Base-by-base conservation (phyloP, 2,888 invertebrate genomes). In the Cynaeus angustus region DNA sequence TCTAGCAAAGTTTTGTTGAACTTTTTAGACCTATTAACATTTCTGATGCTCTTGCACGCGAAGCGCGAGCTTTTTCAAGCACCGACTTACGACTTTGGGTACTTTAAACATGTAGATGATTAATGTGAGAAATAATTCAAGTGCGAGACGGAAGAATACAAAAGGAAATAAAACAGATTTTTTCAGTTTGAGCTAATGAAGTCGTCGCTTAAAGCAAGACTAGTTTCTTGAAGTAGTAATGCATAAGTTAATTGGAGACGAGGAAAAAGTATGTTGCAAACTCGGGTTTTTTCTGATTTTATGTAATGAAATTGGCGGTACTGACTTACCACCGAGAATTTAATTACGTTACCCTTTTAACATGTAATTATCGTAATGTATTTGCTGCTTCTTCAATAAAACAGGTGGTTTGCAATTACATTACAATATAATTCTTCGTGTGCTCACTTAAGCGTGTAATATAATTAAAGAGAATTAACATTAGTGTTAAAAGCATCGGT, bases 391-490 rank as follows among this genome's bases (percentile, higher is more conserved):
- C 30, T 52, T 50, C n/a, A 50, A n/a, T 21, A n/a, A 38, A 55
- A 55, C 38, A 55, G 55, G 55, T 55, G 55, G 56, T 56, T 43
- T 28, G 26, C 43, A 43, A 56, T 56, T 56, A 43, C 43, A 26
- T 43, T 43, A 56, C 38, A 56, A 56, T 56, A 43, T 43, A 56
- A 41, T 56, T 43, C 43, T 43, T 56, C 43, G 8, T 8, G 26
- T 43, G 43, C 41, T 56, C 43, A 28, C 43, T 43, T 43, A 12
- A 13, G 38, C 12, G 9, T 16, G 43, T 43, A 56, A 56, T 43
- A 43, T 38, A 55, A 55, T 55, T 37, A 55, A 38, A n/a, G 14
- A 10, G 37, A 55, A 38, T 55, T 55, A 55, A 56, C 41, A 43
- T 41, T 43, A 43, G 56, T 43, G 43, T 56, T 56, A 43, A 41